Percentiles rank a stretch among this genome's conserved stretches.
phyloP scores from a whole-genome alignment of 1,140 invertebrate genomes.

The Babylonia areolata region DNA sequence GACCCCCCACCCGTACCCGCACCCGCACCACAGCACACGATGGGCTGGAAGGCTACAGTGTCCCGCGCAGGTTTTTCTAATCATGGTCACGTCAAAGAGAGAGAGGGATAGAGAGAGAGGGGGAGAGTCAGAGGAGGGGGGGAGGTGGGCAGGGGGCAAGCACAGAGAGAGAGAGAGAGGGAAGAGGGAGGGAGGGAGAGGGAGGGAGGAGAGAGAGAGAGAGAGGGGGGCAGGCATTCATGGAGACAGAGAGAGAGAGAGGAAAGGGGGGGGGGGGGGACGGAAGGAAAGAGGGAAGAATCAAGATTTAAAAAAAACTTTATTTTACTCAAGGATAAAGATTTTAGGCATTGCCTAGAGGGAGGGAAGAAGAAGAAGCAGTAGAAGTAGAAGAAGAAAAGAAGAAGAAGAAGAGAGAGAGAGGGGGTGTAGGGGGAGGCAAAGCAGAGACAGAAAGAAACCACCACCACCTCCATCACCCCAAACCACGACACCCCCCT shows the following conservation, averaged over 20 bases:
- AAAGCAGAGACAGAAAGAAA: too few species aligned
- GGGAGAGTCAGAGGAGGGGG: background rate
- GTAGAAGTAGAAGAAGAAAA: too few species aligned
- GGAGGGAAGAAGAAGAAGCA: too few species aligned
- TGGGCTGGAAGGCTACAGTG: background rate
- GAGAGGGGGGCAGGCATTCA: background rate
- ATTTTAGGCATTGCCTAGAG: too few species aligned
- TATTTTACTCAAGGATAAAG: too few species aligned
- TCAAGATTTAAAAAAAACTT: too few species aligned
- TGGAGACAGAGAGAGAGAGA: background rate
- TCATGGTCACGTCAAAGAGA: background rate
- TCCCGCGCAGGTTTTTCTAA: background rate
- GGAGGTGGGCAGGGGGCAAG: background rate
- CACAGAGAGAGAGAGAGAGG: constrained; percentile 4
- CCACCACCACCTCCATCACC: too few species aligned
- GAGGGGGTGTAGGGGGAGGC: too few species aligned
- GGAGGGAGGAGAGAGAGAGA: constrained; percentile 12
- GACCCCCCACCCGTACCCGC: background rate
- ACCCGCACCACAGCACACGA: background rate
- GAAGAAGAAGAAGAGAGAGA: too few species aligned
- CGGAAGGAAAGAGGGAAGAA: background rate
- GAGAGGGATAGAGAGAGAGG: background rate
- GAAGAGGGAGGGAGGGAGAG: background rate
- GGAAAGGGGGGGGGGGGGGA: background rate
- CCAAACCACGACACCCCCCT: too few species aligned